Conservation (phyloP, 2,113 vertebrate species). For the Trematomus loennbergii region DNA sequence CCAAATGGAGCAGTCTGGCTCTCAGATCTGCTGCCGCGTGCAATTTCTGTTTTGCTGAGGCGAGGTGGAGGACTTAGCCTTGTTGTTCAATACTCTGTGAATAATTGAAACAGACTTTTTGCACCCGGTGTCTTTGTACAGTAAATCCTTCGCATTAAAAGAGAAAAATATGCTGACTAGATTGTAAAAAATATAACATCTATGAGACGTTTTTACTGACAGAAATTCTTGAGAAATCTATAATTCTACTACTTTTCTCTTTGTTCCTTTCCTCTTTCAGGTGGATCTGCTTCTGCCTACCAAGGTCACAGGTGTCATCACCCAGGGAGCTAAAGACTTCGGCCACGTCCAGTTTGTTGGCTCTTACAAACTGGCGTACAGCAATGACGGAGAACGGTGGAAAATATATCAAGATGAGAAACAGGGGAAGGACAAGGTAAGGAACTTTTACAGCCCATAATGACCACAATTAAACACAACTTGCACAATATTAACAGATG, state of each 20-base stretch:
- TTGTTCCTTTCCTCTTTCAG: slow-evolving; percentile 73
- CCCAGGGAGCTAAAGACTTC: slow-evolving; percentile 99
- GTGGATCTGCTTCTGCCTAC: slow-evolving; percentile 93
- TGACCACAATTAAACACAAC: background rate
- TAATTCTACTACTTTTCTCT: background rate
- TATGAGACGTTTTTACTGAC: slow-evolving; percentile 21
- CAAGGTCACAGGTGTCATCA: slow-evolving; percentile 97
- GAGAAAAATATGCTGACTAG: slow-evolving; percentile 54
- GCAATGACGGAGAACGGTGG: slow-evolving; percentile 94
- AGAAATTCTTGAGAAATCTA: slow-evolving; percentile 5
- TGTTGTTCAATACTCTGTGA: slow-evolving; percentile 80
- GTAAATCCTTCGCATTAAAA: slow-evolving; percentile 60
- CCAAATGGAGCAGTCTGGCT: slow-evolving; percentile 58
- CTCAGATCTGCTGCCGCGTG: slow-evolving; percentile 72
- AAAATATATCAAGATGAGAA: slow-evolving; percentile 95
- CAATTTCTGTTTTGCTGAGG: slow-evolving; percentile 76
- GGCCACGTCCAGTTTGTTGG: slow-evolving; percentile 98
- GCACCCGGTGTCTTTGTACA: slow-evolving; percentile 62
- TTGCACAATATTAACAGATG: background rate
- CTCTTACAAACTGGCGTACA: slow-evolving; percentile 97
- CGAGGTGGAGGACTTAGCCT: slow-evolving; percentile 67
- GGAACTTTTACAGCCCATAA: slow-evolving; percentile 17
- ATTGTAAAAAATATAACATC: slow-evolving; percentile 24
- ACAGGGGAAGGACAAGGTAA: slow-evolving; percentile 98
- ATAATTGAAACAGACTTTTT: slow-evolving; percentile 79